These are phyloP conservation scores for Actinemys pallida DNA, from an alignment of 2,113 vertebrate species.

Conservation along the genomic window DNA sequence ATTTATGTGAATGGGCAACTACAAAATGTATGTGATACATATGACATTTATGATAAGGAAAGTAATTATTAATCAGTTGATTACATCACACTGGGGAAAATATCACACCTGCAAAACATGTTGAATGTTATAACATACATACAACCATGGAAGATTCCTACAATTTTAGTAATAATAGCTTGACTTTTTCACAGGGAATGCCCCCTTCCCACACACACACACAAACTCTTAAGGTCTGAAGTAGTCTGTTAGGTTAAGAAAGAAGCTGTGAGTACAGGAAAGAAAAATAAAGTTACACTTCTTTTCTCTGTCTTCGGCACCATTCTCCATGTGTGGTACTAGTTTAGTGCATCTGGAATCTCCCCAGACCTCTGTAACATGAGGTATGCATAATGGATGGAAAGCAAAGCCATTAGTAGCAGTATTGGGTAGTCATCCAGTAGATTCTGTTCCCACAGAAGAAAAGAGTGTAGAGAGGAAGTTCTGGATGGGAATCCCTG, in stretches of 20 bases:
- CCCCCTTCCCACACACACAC: too few relatives aligned
- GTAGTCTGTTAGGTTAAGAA: background rate
- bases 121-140: background rate
- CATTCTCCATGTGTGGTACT: background rate
- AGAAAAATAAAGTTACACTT: background rate
- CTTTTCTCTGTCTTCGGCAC: background rate
- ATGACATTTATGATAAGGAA: background rate
- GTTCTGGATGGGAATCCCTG: background rate
- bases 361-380: background rate
- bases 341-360: background rate
- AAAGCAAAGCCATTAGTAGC: background rate
- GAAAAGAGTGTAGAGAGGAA: background rate
- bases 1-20: background rate
- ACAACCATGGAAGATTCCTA: background rate
- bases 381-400: background rate
- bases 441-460: background rate
- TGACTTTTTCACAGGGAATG: background rate
- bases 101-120: background rate
- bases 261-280: background rate
- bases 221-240: background rate
- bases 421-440: background rate
- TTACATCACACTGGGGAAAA: background rate
- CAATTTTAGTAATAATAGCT: background rate
- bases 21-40: background rate
- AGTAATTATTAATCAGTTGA: background rate